Percentiles rank a stretch among this genome's conserved stretches.
phyloP scores from a whole-genome alignment of 2,888 invertebrate genomes.

The Acleris cristana region DNA sequence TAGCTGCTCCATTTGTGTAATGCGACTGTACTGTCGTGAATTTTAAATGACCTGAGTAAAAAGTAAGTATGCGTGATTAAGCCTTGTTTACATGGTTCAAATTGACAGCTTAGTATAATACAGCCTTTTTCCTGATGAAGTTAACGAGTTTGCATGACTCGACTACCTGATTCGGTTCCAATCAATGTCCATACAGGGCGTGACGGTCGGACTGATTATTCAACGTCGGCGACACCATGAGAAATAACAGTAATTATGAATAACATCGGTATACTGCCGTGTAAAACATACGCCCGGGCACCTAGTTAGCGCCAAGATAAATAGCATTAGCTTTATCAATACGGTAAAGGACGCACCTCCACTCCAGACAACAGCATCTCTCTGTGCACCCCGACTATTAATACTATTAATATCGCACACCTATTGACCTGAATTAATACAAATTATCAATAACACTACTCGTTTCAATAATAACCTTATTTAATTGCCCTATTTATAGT shows the following conservation, averaged over 20 bases:
- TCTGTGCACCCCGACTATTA: not conserved
- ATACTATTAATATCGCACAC: too few relatives aligned
- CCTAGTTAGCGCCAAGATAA: constrained; percentile 26
- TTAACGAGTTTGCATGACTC: constrained; percentile 45
- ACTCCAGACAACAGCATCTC: not conserved
- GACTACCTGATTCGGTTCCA: constrained; percentile 46
- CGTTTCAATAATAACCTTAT: too few relatives aligned
- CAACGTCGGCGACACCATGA: constrained; percentile 27
- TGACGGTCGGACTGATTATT: constrained; percentile 25
- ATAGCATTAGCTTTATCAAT: constrained; percentile 27
- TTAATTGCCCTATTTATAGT: too few relatives aligned
- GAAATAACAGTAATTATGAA: constrained; percentile 34
- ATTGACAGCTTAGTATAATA: constrained; percentile 20
- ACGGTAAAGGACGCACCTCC: constrained; percentile 6
- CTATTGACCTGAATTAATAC: too few relatives aligned
- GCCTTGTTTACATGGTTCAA: constrained; percentile 32
- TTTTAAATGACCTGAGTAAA: constrained; percentile 15
- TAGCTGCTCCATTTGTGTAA: constrained; percentile 11
- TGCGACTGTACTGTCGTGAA: constrained; percentile 1
- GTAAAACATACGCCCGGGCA: constrained; percentile 33
- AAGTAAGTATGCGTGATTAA: constrained; percentile 26
- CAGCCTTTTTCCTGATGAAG: constrained; percentile 46
- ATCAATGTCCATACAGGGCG: constrained; percentile 43
- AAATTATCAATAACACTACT: too few relatives aligned
- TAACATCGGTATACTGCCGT: constrained; percentile 26